Evolutionary conservation across 2,113 vertebrate species (phyloP).

Genomic region (Xenus cinereus): DNA sequence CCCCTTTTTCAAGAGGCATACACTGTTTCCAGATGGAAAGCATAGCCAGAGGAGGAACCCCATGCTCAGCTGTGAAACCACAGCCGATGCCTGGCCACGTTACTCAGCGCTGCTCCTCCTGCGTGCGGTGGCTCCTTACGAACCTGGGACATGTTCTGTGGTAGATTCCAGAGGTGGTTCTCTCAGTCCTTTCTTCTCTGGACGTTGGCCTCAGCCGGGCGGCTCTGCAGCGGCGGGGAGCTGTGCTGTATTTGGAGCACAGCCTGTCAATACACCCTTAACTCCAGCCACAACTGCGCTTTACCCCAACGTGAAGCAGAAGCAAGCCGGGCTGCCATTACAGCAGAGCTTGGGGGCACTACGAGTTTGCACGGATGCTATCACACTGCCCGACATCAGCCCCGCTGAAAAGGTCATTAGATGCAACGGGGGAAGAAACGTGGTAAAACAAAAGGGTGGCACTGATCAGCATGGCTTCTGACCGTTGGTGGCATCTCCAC

Average conservation of each 20-base stretch:
- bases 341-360: background rate
- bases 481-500: background rate
- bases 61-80: background rate
- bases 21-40: background rate
- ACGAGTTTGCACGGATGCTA: background rate
- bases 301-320: background rate
- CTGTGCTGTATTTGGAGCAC: background rate
- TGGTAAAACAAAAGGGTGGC: background rate
- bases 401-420: background rate
- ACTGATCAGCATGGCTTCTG: background rate
- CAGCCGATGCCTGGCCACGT: accelerated
- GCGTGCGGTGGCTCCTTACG: background rate
- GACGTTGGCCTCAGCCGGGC: background rate
- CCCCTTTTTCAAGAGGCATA: background rate
- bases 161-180: background rate
- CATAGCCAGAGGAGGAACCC: background rate
- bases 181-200: background rate
- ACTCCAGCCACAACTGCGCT: accelerated
- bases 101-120: background rate
- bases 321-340: background rate
- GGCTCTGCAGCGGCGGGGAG: background rate
- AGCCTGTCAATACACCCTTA: background rate
- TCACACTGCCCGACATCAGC: background rate
- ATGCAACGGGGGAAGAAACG: background rate
- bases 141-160: accelerated